Evolutionary conservation across 2,113 vertebrate species (phyloP).

Genomic region (Rhadina sibilatrix): DNA sequence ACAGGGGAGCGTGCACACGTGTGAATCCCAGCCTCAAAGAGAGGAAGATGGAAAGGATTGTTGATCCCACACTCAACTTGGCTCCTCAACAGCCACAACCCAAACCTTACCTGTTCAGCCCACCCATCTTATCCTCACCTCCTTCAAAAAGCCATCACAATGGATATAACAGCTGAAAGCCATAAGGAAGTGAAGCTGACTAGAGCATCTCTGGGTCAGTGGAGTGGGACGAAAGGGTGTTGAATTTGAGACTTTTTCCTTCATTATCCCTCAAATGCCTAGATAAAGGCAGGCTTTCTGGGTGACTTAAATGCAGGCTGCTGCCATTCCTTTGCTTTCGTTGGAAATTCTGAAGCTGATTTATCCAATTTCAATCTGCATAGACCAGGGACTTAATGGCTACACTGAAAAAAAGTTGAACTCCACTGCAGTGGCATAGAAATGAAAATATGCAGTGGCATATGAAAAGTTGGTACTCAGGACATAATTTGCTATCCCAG

Average conservation of each 20-base stretch:
- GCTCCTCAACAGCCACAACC: not conserved
- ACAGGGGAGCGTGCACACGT: not conserved
- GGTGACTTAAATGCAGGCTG: not conserved
- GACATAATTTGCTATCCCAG: not conserved
- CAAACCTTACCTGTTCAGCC: not conserved
- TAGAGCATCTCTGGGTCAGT: not conserved
- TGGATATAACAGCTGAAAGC: not conserved
- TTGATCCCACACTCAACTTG: not conserved
- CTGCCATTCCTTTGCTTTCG: not conserved
- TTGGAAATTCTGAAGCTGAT: not conserved
- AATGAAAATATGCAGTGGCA: not conserved
- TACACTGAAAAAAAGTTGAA: not conserved
- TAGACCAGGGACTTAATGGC: not conserved
- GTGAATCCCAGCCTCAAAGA: conserved; percentile 14
- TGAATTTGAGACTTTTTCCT: not conserved
- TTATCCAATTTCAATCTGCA: not conserved
- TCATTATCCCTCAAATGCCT: not conserved
- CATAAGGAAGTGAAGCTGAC: not conserved
- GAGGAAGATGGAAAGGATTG: conserved; percentile 5
- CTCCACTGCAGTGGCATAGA: not conserved
- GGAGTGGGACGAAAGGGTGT: not conserved
- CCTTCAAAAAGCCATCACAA: not conserved
- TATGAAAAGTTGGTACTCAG: not conserved
- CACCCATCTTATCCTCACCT: not conserved
- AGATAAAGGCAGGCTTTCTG: not conserved